Evolutionary conservation across 2,888 invertebrate species (phyloP).

Genomic region (Drosophila neonasuta): DNA sequence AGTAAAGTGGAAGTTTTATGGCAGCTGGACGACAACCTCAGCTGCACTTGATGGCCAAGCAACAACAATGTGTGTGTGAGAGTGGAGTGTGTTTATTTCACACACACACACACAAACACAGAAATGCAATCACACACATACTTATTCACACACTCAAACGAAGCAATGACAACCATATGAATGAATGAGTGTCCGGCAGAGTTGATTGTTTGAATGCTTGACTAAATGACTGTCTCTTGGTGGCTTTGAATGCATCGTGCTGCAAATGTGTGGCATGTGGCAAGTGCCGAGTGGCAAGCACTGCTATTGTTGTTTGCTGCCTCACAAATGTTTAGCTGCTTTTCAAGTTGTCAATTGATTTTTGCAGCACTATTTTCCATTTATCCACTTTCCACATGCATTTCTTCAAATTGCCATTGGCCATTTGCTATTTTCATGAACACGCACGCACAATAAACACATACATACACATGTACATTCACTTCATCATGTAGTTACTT

Average conservation of each 20-base stretch:
- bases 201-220: slow-evolving; percentile 40
- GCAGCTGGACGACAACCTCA: slow-evolving; percentile 31
- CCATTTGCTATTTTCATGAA: background rate
- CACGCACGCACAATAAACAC: slow-evolving; percentile 11
- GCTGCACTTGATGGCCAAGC: slow-evolving; percentile 11
- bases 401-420: background rate
- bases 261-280: slow-evolving; percentile 9
- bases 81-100: slow-evolving; percentile 6
- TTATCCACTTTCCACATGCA: slow-evolving; percentile 35
- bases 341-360: slow-evolving; percentile 67
- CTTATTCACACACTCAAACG: no score
- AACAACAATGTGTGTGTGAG: slow-evolving; percentile 29
- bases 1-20: slow-evolving; percentile 51
- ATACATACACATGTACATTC: background rate
- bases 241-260: slow-evolving; percentile 28
- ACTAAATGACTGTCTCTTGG: slow-evolving; percentile 42
- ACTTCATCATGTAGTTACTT: slow-evolving; percentile 16
- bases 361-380: slow-evolving; percentile 51
- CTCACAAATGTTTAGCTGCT: slow-evolving; percentile 57
- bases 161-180: slow-evolving; percentile 12
- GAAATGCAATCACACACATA: background rate
- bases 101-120: background rate
- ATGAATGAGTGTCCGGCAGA: slow-evolving; percentile 34
- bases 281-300: slow-evolving; percentile 2
- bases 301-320: slow-evolving; percentile 33